These are phyloP conservation scores for Schizaphis graminum DNA, from an alignment of 2,888 invertebrate genomes.

Conservation along the genomic window DNA sequence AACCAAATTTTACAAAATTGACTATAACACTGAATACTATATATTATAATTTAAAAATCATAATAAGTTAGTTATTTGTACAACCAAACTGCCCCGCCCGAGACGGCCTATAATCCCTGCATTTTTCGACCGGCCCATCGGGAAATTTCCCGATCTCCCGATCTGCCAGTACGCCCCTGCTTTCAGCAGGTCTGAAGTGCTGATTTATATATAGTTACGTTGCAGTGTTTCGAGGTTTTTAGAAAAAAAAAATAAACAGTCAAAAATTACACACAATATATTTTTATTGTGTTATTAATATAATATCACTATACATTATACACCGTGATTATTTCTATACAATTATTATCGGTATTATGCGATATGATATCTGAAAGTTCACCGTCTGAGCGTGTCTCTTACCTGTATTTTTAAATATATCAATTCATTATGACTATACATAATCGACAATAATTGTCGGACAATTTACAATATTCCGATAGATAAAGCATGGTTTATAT, in stretches of 20 bases:
- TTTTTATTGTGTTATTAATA: neutral
- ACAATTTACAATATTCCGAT: neutral
- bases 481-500: neutral
- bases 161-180: no score
- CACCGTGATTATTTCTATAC: neutral
- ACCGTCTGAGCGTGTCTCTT: neutral
- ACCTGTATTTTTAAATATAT: neutral
- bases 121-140: no score
- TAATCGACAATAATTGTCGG: no score
- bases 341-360: neutral
- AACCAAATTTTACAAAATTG: no score
- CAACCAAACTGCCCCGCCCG: no score
- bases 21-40: no score
- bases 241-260: neutral
- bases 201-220: neutral
- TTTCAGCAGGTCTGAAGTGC: neutral
- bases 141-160: no score
- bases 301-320: no score
- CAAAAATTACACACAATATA: neutral
- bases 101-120: no score
- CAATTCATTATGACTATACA: neutral
- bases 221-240: neutral
- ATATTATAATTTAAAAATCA: no score
- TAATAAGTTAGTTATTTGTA: no score
- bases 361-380: neutral